These are phyloP conservation scores for Enteromius mattozi DNA, from an alignment of 2,797 vertebrate genomes.

Conservation along the genomic window DNA sequence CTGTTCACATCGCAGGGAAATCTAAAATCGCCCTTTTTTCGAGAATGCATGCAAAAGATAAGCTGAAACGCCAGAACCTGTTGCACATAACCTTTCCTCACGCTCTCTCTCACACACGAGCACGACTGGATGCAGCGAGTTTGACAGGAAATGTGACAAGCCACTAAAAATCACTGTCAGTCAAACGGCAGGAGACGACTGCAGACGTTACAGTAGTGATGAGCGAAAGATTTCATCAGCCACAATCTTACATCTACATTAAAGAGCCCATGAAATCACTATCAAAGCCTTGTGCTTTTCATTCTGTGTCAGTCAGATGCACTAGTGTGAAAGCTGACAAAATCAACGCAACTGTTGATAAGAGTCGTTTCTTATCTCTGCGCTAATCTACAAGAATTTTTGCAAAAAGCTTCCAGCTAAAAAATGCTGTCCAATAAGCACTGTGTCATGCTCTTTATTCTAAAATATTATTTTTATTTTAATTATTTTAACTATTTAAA, in stretches of 20 bases:
- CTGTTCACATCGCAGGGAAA: neutral
- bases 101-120: neutral
- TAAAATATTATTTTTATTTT: neutral
- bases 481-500: too few relatives aligned
- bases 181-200: neutral
- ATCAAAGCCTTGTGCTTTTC: neutral
- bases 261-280: neutral
- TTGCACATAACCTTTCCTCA: neutral
- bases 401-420: neutral
- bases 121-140: neutral
- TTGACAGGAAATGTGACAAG: conserved; percentile 9
- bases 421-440: neutral
- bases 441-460: neutral
- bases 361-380: neutral
- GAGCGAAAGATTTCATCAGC: conserved; percentile 16
- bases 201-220: conserved; percentile 20
- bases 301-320: neutral
- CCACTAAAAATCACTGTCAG: conserved; percentile 1
- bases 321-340: neutral
- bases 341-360: neutral
- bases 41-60: neutral
- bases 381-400: neutral
- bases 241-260: conserved; percentile 13
- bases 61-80: neutral
- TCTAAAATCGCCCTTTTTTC: neutral